These are phyloP conservation scores for Zaprionus nigranus DNA, from an alignment of 1,140 invertebrate genomes.

Conservation along the genomic window DNA sequence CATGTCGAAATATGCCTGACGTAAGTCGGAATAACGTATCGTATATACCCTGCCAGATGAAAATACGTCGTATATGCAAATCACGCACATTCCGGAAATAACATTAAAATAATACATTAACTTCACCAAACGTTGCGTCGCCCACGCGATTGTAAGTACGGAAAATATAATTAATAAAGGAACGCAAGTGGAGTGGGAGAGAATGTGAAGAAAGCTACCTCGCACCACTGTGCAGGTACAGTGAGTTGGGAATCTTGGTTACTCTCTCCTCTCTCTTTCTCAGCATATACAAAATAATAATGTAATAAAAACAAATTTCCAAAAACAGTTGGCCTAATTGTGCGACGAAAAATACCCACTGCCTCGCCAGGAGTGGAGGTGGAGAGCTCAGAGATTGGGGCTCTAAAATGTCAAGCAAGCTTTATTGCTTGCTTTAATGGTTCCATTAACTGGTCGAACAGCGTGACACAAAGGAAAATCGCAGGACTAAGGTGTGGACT, in stretches of 20 bases:
- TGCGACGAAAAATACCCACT: constrained; percentile 35
- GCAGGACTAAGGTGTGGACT: constrained; percentile 36
- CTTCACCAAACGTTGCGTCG: constrained; percentile 69
- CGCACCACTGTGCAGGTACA: constrained; percentile 21
- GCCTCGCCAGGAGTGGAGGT: not conserved
- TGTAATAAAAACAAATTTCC: constrained; percentile 79
- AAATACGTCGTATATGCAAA: constrained; percentile 50
- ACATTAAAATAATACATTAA: constrained; percentile 81
- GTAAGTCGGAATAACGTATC: not conserved
- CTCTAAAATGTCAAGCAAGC: constrained; percentile 16
- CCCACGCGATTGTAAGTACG: constrained; percentile 47
- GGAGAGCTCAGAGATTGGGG: constrained; percentile 3
- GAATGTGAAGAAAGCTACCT: constrained; percentile 4
- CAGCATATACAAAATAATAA: constrained; percentile 61
- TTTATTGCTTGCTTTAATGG: constrained; percentile 4
- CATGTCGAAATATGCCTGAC: not conserved
- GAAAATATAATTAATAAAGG: constrained; percentile 72
- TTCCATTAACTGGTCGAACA: constrained; percentile 51
- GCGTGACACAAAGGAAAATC: constrained; percentile 74
- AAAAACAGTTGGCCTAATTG: constrained; percentile 76
- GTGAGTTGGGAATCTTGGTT: not conserved
- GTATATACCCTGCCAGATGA: constrained; percentile 11
- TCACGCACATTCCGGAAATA: constrained; percentile 73
- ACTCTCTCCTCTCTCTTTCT: not conserved
- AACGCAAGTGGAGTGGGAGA: constrained; percentile 23